phyloP scores from a whole-genome alignment of 2,888 invertebrate species.

The Drosophila atripex region DNA sequence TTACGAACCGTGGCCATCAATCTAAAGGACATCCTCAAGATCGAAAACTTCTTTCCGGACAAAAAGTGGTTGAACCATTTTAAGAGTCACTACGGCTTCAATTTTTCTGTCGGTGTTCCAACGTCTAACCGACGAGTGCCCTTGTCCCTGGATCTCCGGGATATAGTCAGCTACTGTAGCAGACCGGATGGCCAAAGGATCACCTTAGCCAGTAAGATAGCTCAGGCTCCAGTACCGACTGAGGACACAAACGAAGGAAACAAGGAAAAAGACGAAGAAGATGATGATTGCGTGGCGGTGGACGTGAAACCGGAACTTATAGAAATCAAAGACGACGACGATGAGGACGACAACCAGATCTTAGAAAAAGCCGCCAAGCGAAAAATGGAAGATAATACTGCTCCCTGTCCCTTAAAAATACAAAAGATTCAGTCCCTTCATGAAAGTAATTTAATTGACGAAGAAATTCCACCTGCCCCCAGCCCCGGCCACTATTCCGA shows the following conservation, averaged over 20 bases:
- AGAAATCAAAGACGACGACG: constrained; percentile 58
- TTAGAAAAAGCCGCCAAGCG: constrained; percentile 7
- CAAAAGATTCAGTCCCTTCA: constrained; percentile 65
- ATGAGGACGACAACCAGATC: constrained; percentile 2
- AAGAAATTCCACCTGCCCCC: constrained; percentile 4
- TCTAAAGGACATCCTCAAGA: constrained; percentile 76
- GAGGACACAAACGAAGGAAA: background rate
- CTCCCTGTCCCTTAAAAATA: constrained; percentile 61
- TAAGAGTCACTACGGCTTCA: constrained; percentile 65
- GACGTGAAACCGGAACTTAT: constrained; percentile 53
- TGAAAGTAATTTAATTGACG: background rate
- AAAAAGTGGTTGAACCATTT: constrained; percentile 75
- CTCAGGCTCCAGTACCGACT: background rate
- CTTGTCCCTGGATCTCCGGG: constrained; percentile 75
- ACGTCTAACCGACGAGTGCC: constrained; percentile 61
- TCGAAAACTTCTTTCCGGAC: constrained; percentile 78
- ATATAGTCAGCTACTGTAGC: constrained; percentile 80
- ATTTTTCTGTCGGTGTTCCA: constrained; percentile 57
- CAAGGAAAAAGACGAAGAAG: constrained; percentile 29
- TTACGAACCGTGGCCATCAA: constrained; percentile 69
- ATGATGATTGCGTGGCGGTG: constrained; percentile 48
- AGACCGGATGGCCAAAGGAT: constrained; percentile 57
- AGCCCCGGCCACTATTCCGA: constrained; percentile 59
- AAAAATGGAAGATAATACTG: background rate
- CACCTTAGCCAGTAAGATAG: background rate